These are phyloP conservation scores for Bombus picipes DNA, from an alignment of 1,140 invertebrate genomes.

Conservation along the genomic window DNA sequence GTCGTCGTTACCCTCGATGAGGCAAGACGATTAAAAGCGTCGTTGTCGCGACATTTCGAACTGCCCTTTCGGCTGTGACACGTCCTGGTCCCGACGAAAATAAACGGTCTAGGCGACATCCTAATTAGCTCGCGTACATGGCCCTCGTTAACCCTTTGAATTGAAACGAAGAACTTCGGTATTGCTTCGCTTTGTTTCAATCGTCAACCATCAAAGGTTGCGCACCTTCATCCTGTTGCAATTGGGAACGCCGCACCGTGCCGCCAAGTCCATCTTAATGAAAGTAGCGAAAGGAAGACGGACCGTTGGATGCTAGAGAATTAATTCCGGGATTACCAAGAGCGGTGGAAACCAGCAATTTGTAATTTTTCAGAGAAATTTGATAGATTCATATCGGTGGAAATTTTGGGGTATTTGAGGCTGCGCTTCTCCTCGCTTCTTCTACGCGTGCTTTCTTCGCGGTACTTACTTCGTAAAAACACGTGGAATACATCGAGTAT, in stretches of 20 bases:
- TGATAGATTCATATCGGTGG: background rate
- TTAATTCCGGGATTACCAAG: too few species aligned
- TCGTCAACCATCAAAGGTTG: background rate
- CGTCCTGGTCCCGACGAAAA: conserved; percentile 3
- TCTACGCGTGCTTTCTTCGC: too few species aligned
- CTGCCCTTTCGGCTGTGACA: background rate
- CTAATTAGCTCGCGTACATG: conserved; percentile 22
- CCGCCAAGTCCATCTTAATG: background rate
- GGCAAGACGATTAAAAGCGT: background rate
- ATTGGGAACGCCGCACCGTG: background rate
- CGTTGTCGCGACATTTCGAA: background rate
- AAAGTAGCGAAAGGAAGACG: background rate
- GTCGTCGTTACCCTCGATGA: background rate
- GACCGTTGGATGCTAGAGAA: too few species aligned
- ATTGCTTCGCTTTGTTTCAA: conserved; percentile 16
- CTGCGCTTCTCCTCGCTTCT: too few species aligned
- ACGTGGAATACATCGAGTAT: too few species aligned
- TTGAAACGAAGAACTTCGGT: conserved; percentile 3
- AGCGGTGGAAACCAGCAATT: too few species aligned
- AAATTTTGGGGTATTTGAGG: background rate
- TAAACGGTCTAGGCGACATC: conserved; percentile 34
- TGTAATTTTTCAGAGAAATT: too few species aligned
- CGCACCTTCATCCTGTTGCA: background rate
- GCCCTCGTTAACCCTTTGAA: conserved; percentile 19
- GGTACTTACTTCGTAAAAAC: too few species aligned